Evolutionary conservation across 92 coral and sea anemone genomes (phyloP).

Genomic region (Epizoanthus rinbou): DNA sequence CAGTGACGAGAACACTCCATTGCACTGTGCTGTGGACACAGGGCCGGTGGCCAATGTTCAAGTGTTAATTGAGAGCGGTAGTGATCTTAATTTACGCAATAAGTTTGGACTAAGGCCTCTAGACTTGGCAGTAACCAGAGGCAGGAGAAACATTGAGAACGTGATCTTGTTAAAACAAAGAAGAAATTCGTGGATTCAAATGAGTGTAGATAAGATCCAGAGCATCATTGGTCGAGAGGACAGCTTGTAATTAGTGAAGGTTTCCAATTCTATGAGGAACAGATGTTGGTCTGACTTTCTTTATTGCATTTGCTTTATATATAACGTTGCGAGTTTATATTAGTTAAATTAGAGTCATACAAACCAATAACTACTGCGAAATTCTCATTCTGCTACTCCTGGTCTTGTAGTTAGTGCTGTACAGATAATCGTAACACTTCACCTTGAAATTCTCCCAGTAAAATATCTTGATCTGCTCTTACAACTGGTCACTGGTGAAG

Average conservation of each 20-base stretch:
- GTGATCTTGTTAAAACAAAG: not conserved
- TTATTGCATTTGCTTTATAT: too few relatives aligned
- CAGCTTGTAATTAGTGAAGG: not conserved
- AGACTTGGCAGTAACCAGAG: slow-evolving; percentile 17
- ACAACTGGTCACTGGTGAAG: too few relatives aligned
- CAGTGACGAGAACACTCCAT: slow-evolving; percentile 4
- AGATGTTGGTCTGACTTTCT: too few relatives aligned
- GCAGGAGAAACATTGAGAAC: not conserved
- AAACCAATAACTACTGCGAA: too few relatives aligned
- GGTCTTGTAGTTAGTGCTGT: too few relatives aligned
- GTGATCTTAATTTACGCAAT: not conserved
- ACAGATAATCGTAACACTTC: too few relatives aligned
- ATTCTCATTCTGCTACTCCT: too few relatives aligned
- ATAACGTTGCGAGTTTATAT: too few relatives aligned
- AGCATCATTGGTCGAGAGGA: not conserved
- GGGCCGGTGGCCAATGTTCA: slow-evolving; percentile 8
- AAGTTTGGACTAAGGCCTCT: not conserved
- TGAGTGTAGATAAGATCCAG: slow-evolving; percentile 3
- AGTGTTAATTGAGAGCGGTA: slow-evolving; percentile 14
- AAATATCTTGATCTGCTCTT: too few relatives aligned
- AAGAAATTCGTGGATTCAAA: slow-evolving; percentile 12
- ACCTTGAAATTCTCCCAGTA: too few relatives aligned
- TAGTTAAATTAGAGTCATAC: too few relatives aligned
- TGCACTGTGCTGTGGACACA: slow-evolving; percentile 15
- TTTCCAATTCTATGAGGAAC: not conserved